Evolutionary conservation across 2,113 vertebrate species (phyloP).

Genomic region (Montifringilla adamsi): DNA sequence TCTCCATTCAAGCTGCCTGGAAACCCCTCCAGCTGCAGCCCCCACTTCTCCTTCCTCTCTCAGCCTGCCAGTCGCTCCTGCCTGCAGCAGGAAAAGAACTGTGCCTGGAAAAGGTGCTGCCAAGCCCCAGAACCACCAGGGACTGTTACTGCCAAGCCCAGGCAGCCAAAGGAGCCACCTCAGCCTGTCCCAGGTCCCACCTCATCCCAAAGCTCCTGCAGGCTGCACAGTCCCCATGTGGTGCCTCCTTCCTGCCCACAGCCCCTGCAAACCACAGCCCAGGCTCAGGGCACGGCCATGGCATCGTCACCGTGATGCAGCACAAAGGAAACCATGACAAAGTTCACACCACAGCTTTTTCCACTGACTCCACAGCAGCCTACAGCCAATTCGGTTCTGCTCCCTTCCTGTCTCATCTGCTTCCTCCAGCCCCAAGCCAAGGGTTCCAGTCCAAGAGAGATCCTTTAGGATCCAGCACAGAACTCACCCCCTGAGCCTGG

Average conservation of each 20-base stretch:
- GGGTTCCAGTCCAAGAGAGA: not conserved
- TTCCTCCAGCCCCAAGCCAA: not conserved
- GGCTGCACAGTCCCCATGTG: fast-evolving
- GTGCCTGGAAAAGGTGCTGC: not conserved
- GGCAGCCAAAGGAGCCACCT: not conserved
- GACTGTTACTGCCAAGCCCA: fast-evolving
- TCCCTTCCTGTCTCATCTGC: slow-evolving; percentile 7
- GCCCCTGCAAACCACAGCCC: not conserved
- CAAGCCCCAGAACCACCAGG: not conserved
- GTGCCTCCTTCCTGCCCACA: not conserved
- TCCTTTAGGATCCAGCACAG: not conserved
- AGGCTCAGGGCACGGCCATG: fast-evolving
- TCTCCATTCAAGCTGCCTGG: not conserved
- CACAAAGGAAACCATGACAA: not conserved
- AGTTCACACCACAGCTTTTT: not conserved
- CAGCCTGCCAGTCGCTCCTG: not conserved
- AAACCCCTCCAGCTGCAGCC: not conserved
- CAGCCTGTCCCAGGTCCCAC: not conserved
- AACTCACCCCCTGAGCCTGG: not conserved
- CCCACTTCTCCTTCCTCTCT: not conserved
- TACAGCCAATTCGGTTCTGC: not conserved
- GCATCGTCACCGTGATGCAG: fast-evolving
- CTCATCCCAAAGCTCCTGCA: not conserved
- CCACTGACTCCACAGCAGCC: not conserved
- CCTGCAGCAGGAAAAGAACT: not conserved